Conservation (phyloP, 2,113 vertebrate species). For the Atherinomorus stipes region DNA sequence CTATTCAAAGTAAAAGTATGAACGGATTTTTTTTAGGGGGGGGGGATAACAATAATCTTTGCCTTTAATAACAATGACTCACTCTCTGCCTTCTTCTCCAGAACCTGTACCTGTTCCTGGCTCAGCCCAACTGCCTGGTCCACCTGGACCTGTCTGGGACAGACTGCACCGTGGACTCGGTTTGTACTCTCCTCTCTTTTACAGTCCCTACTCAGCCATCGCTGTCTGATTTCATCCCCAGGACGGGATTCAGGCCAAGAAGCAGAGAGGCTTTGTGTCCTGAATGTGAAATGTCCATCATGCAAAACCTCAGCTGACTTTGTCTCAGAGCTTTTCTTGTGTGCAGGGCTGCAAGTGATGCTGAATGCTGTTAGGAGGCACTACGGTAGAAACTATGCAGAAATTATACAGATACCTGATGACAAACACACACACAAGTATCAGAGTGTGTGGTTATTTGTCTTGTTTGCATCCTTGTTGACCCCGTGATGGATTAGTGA, state of each 20-base stretch:
- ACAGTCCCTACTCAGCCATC: slow-evolving; percentile 23
- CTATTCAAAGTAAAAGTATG: too few species aligned
- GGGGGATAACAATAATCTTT: background rate
- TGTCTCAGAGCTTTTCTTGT: slow-evolving; percentile 14
- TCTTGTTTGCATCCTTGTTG: too few species aligned
- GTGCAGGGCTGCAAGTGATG: slow-evolving; percentile 16
- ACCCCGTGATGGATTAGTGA: too few species aligned
- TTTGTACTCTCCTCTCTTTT: slow-evolving; percentile 75
- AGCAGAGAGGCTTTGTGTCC: slow-evolving; percentile 12
- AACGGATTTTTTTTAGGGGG: too few species aligned
- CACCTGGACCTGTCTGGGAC: slow-evolving; percentile 90
- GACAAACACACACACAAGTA: slow-evolving; percentile 31
- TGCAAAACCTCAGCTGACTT: slow-evolving; percentile 38
- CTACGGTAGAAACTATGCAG: slow-evolving; percentile 38
- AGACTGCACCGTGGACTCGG: slow-evolving; percentile 89
- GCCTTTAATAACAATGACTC: too few species aligned
- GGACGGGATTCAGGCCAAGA: slow-evolving; percentile 48
- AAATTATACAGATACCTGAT: slow-evolving; percentile 42
- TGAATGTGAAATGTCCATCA: slow-evolving; percentile 47
- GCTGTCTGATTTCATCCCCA: slow-evolving; percentile 46
- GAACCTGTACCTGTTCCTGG: slow-evolving; percentile 91
- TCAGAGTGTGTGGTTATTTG: background rate
- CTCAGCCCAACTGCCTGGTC: slow-evolving; percentile 91
- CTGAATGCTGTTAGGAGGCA: slow-evolving; percentile 22
- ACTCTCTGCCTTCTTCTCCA: slow-evolving; percentile 45